These are phyloP conservation scores for Metallyticus violacea DNA, from an alignment of 2,888 invertebrate species.

Conservation along the genomic window DNA sequence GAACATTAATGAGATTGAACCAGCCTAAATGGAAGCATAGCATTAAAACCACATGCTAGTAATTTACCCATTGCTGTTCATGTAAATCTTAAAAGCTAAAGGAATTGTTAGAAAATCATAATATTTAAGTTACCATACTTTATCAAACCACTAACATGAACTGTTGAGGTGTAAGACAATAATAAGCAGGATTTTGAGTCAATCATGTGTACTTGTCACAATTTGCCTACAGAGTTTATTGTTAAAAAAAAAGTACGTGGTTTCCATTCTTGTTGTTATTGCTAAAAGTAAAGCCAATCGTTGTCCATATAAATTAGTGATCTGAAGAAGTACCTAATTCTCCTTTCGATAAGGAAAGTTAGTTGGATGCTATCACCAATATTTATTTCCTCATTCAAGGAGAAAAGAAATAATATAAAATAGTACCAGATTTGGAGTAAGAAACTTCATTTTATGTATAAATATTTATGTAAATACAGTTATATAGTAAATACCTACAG, in stretches of 20 bases:
- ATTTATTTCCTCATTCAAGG: constrained; percentile 39
- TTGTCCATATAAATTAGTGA: constrained; percentile 37
- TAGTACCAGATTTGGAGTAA: constrained; percentile 51
- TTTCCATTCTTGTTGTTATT: constrained; percentile 44
- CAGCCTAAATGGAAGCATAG: neutral
- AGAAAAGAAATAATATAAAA: constrained; percentile 41
- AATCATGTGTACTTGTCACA: constrained; percentile 47
- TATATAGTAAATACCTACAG: too few relatives aligned
- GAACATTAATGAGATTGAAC: neutral
- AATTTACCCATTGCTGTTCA: neutral
- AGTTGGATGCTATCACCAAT: constrained; percentile 41
- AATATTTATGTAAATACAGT: too few relatives aligned
- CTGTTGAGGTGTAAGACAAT: constrained; percentile 41
- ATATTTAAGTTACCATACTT: neutral
- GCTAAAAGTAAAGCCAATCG: constrained; percentile 41
- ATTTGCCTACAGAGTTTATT: constrained; percentile 47
- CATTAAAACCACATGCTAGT: neutral
- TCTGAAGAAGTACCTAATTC: constrained; percentile 40
- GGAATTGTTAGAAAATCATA: neutral
- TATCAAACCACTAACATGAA: constrained; percentile 42
- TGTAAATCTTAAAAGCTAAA: neutral
- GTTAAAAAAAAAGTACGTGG: constrained; percentile 42
- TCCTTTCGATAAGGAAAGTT: constrained; percentile 42
- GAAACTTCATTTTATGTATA: too few relatives aligned
- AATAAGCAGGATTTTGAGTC: constrained; percentile 44